Evolutionary conservation across 92 coral and sea anemone species (phyloP).

Genomic region (Epizoanthus scotinus): DNA sequence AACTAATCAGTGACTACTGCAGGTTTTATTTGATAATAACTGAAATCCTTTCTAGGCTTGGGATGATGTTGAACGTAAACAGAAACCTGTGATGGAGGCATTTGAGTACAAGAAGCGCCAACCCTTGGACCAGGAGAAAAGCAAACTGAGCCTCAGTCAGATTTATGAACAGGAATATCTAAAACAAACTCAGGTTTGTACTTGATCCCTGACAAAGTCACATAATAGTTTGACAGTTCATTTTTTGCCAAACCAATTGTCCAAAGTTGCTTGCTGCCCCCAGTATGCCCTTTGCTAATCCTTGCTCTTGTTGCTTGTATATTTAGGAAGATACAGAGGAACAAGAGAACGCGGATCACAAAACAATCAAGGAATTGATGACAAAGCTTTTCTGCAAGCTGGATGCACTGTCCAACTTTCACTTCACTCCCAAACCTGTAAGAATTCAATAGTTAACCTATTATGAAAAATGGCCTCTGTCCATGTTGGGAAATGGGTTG

Average conservation of each 20-base stretch:
- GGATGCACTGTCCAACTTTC: conserved; percentile 95
- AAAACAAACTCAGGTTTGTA: conserved; percentile 77
- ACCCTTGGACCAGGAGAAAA: conserved; percentile 94
- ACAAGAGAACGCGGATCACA: conserved; percentile 79
- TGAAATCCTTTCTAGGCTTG: conserved; percentile 68
- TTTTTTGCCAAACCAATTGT: no score
- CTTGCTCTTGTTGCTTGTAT: not conserved
- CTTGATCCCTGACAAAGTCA: no score
- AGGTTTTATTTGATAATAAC: no score
- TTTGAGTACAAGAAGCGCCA: conserved; percentile 91
- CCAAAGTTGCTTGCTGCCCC: no score
- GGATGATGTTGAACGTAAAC: conserved; percentile 99
- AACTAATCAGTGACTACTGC: no score
- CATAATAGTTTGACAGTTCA: no score
- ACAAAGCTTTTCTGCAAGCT: conserved; percentile 78
- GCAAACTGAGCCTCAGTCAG: conserved; percentile 94
- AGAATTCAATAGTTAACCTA: conserved; percentile 37
- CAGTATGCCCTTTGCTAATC: no score
- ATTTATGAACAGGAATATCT: conserved; percentile 97
- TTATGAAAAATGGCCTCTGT: no score
- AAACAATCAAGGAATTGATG: conserved; percentile 82
- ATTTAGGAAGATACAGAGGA: conserved; percentile 51
- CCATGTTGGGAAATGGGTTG: no score
- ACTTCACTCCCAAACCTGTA: conserved; percentile 98
- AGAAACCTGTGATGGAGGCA: conserved; percentile 81